Evolutionary conservation across 2,797 vertebrate genomes (phyloP).

Genomic region (Hephaestus fuliginosus): DNA sequence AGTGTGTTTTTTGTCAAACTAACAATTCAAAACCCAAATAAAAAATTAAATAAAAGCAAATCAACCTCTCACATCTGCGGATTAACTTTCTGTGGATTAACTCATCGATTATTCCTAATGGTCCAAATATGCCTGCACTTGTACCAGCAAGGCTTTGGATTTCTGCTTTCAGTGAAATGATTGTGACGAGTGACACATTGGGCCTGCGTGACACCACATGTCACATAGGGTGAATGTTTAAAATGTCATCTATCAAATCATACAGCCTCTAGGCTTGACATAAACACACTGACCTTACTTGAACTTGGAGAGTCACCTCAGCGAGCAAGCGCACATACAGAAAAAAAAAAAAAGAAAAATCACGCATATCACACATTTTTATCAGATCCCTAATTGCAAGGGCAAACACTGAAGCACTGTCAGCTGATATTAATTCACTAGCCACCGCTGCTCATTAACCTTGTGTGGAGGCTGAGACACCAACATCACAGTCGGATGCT

Average conservation of each 20-base stretch:
- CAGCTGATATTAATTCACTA: constrained; percentile 70
- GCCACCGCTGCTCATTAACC: constrained; percentile 66
- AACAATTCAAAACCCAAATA: neutral
- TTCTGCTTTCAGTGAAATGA: constrained; percentile 2
- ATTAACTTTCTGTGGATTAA: neutral
- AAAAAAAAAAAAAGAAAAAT: neutral
- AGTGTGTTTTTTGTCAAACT: neutral
- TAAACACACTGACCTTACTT: constrained; percentile 33
- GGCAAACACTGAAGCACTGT: constrained; percentile 59
- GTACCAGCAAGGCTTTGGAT: constrained; percentile 1
- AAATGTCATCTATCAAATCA: constrained; percentile 30
- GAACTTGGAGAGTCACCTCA: constrained; percentile 27
- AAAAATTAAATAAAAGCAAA: neutral
- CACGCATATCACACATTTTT: constrained; percentile 30
- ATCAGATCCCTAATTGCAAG: constrained; percentile 45
- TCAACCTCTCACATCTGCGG: neutral
- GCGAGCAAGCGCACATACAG: neutral
- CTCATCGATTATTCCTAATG: neutral
- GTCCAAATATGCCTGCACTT: neutral
- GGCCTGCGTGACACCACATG: constrained; percentile 9
- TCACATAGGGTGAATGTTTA: constrained; percentile 24
- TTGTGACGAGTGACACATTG: constrained; percentile 26
- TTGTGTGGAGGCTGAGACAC: constrained; percentile 60
- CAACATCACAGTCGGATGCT: constrained; percentile 50
- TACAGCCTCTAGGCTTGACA: neutral